A percentile compares a stretch with the other conserved stretches of the same genome.
Conservation (phyloP, 1,140 invertebrate species). For the Tetragnatha versicolor region DNA sequence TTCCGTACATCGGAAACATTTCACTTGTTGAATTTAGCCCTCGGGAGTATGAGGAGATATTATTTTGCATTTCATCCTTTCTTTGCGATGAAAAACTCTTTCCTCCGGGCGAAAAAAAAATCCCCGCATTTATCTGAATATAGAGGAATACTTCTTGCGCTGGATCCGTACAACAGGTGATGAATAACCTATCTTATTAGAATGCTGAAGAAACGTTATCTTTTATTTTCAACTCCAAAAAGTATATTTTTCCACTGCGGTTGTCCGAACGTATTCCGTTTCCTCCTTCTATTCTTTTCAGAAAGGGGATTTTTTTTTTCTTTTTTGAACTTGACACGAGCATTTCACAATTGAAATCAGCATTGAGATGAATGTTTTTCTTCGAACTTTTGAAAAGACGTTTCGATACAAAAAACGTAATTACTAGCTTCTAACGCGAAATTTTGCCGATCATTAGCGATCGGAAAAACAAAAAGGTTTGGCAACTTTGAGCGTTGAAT, state of each 20-base stretch:
- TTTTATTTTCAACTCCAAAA: background rate
- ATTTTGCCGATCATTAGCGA: no score
- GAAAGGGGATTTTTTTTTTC: no score
- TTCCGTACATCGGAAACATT: background rate
- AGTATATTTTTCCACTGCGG: background rate
- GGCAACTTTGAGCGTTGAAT: no score
- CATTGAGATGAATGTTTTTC: no score
- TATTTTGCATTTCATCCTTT: slow-evolving; percentile 29
- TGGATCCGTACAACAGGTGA: background rate
- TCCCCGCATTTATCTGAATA: slow-evolving; percentile 11
- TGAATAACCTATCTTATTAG: slow-evolving; percentile 19
- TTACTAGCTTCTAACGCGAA: no score
- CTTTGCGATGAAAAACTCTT: background rate
- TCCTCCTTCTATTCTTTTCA: no score
- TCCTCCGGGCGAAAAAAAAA: background rate
- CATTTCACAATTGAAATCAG: no score
- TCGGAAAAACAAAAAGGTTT: no score
- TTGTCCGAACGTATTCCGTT: background rate
- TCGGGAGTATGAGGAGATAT: slow-evolving; percentile 11
- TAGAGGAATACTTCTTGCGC: background rate
- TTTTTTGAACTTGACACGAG: no score
- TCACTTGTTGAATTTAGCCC: slow-evolving; percentile 4
- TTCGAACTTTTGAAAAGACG: no score
- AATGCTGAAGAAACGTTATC: background rate
- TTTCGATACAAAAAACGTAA: no score